Percentiles rank a stretch among this genome's conserved stretches.
phyloP scores from a whole-genome alignment of 2,888 invertebrate species.

The Galeopsomyia nigrocyanea region DNA sequence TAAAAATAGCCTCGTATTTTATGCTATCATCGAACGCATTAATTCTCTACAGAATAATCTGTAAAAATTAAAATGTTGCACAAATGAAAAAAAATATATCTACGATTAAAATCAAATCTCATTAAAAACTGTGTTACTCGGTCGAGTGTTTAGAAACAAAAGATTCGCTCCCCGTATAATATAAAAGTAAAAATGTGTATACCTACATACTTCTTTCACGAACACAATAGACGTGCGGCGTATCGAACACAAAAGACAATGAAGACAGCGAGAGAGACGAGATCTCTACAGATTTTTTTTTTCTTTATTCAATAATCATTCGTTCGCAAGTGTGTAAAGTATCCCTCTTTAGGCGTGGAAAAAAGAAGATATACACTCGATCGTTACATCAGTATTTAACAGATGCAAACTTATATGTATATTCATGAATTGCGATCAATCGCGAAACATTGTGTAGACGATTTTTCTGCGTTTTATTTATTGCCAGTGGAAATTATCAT shows the following conservation, averaged over 20 bases:
- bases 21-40: too few species aligned
- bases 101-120: constrained; percentile 2
- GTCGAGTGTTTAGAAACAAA: constrained; percentile 17
- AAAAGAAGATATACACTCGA: constrained; percentile 12
- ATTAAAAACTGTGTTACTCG: neutral
- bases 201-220: neutral
- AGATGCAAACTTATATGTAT: too few species aligned
- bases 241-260: constrained; percentile 20
- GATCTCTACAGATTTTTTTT: neutral
- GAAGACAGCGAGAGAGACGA: constrained; percentile 5
- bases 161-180: constrained; percentile 19
- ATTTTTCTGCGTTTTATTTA: too few species aligned
- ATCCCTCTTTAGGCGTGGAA: neutral
- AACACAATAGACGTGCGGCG: constrained; percentile 21
- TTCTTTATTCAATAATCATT: constrained; percentile 3
- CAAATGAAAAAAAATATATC: too few species aligned
- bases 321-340: neutral
- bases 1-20: too few species aligned
- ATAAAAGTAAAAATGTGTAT: constrained; percentile 24
- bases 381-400: neutral
- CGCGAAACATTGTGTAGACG: too few species aligned
- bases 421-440: neutral
- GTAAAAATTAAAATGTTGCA: too few species aligned
- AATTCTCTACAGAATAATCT: too few species aligned
- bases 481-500: too few species aligned